phyloP scores from a whole-genome alignment of 1,140 invertebrate genomes.

The Drosophila persimilis region DNA sequence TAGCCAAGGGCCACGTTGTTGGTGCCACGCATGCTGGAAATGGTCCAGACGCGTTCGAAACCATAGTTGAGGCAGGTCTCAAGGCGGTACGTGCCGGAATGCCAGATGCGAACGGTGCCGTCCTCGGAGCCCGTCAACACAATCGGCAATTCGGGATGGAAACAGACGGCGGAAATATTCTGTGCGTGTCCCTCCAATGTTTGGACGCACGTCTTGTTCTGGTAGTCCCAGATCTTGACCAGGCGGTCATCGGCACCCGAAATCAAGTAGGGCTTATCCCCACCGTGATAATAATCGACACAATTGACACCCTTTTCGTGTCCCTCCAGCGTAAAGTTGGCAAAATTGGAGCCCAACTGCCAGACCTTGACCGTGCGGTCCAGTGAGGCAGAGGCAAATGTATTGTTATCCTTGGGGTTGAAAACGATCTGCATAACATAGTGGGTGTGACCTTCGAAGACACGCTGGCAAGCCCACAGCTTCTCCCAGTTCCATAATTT shows the following conservation, averaged over 20 bases:
- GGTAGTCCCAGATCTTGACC: slow-evolving; percentile 99
- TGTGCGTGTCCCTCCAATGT: slow-evolving; percentile 98
- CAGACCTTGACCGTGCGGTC: slow-evolving; percentile 99
- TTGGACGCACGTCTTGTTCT: slow-evolving; percentile 99
- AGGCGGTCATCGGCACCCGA: slow-evolving; percentile 98
- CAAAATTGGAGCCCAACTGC: slow-evolving; percentile 97
- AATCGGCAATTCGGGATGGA: slow-evolving; percentile 99
- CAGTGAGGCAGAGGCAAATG: slow-evolving; percentile 99
- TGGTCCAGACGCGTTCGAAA: slow-evolving; percentile 98
- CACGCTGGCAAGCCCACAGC: slow-evolving; percentile 97
- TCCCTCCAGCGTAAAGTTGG: slow-evolving; percentile 99
- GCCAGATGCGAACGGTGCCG: slow-evolving; percentile 98
- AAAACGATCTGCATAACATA: slow-evolving; percentile 99
- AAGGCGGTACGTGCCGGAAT: slow-evolving; percentile 97
- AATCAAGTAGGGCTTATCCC: slow-evolving; percentile 99
- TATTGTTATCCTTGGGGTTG: slow-evolving; percentile 99
- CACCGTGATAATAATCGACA: slow-evolving; percentile 99
- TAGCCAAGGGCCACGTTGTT: slow-evolving; percentile 99
- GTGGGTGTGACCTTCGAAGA: slow-evolving; percentile 99
- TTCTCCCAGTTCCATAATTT: slow-evolving; percentile 99
- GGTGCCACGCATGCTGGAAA: slow-evolving; percentile 96
- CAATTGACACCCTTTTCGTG: slow-evolving; percentile 99
- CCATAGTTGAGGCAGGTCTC: slow-evolving; percentile 99
- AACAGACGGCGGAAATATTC: slow-evolving; percentile 96
- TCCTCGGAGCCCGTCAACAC: slow-evolving; percentile 99